These are phyloP conservation scores for Varroa destructor DNA, from an alignment of 1,140 invertebrate species.

Conservation along the genomic window DNA sequence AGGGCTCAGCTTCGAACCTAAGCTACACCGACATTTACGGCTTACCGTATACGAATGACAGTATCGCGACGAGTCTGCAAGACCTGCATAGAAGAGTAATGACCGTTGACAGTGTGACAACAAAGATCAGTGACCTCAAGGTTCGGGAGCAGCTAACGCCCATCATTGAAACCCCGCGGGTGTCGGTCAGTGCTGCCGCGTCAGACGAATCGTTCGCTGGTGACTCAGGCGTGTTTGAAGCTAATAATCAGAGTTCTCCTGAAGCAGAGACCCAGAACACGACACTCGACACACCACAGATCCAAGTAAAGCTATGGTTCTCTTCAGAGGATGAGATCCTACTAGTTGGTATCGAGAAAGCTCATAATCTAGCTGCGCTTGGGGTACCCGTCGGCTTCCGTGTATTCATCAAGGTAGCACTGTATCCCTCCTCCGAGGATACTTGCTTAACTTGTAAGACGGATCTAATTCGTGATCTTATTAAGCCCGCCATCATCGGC, in stretches of 20 bases:
- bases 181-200: conserved; percentile 75
- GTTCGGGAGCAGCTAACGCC: conserved; percentile 19
- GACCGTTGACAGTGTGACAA: conserved; percentile 24
- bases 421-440: conserved; percentile 52
- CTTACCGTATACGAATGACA: conserved; percentile 44
- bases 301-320: conserved; percentile 50
- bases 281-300: conserved; percentile 7
- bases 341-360: conserved; percentile 72
- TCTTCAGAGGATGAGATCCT: conserved; percentile 61
- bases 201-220: conserved; percentile 91
- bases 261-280: not conserved
- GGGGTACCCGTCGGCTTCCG: conserved; percentile 56
- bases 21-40: conserved; percentile 93
- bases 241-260: conserved; percentile 48
- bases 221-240: conserved; percentile 90
- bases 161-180: conserved; percentile 18
- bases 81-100: conserved; percentile 43
- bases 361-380: conserved; percentile 69
- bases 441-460: conserved; percentile 54
- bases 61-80: conserved; percentile 39
- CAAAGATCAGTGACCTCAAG: conserved; percentile 12
- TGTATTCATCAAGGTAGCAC: conserved; percentile 65
- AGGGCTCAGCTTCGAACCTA: conserved; percentile 70
- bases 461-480: conserved; percentile 55
- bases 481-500: conserved; percentile 57